A percentile compares a stretch with the other conserved stretches of the same genome.
Conservation (phyloP, 2,113 vertebrate genomes). For the Cinclus mexicanus region DNA sequence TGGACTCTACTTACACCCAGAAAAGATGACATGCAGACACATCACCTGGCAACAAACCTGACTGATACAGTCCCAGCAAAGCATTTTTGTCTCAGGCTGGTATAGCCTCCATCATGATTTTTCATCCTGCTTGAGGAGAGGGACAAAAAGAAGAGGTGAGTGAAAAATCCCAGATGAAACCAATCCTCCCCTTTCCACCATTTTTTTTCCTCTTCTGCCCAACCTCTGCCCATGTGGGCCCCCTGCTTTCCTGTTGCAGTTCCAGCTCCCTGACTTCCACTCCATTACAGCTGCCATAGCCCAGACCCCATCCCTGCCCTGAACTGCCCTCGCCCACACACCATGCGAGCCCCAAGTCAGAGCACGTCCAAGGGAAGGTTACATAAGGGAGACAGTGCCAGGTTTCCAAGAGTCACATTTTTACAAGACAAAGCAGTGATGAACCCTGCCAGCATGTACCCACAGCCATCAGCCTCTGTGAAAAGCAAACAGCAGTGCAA, state of each 20-base stretch:
- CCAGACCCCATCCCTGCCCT: neutral
- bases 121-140: neutral
- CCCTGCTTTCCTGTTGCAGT: neutral
- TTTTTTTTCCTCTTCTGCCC: neutral
- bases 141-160: neutral
- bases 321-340: neutral
- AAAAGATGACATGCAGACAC: neutral
- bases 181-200: neutral
- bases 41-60: neutral
- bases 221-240: neutral
- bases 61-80: neutral
- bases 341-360: neutral
- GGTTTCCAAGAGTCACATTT: slow-evolving; percentile 2
- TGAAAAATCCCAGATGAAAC: neutral
- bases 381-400: neutral
- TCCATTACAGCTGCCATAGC: neutral
- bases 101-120: neutral
- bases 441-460: neutral
- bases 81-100: neutral
- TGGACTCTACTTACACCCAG: neutral
- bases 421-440: neutral
- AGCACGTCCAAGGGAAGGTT: neutral
- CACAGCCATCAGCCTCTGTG: neutral
- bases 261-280: neutral
- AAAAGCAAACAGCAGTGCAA: neutral